Percentiles rank a stretch among this genome's conserved stretches.
Conservation (phyloP, 2,797 vertebrate genomes). For the Anisognathus igniventris region DNA sequence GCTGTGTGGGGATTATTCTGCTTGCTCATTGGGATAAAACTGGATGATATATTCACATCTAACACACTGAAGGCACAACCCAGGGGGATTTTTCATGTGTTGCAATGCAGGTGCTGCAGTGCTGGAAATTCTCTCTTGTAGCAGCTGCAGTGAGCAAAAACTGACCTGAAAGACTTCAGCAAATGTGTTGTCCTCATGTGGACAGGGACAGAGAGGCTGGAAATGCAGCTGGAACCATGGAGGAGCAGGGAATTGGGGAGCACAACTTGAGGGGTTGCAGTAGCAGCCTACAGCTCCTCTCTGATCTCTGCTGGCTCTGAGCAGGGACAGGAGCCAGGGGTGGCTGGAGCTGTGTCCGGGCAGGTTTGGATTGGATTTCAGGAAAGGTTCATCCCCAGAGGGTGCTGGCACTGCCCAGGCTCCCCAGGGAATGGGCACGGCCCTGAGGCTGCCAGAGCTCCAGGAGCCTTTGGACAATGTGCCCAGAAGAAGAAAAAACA, state of each 20-base stretch:
- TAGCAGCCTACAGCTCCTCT: neutral
- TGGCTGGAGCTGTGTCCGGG: neutral
- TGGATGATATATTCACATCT: neutral
- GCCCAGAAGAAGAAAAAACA: neutral
- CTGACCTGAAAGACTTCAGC: neutral
- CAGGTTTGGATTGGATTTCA: accelerated
- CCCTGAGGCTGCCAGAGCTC: neutral
- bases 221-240: neutral
- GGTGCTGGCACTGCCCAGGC: neutral
- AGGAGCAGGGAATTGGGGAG: neutral
- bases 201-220: neutral
- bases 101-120: neutral
- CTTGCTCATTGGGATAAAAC: neutral
- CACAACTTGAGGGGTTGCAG: accelerated
- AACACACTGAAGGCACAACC: neutral
- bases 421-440: neutral
- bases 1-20: neutral
- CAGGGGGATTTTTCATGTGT: neutral
- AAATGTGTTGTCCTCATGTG: accelerated
- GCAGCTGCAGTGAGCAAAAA: neutral
- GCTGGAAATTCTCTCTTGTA: neutral
- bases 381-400: neutral
- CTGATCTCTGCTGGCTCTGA: neutral
- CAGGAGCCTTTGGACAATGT: neutral
- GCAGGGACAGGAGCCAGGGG: neutral